Base-by-base conservation (phyloP, 2,797 vertebrate genomes). In the Trachurus trachurus region DNA sequence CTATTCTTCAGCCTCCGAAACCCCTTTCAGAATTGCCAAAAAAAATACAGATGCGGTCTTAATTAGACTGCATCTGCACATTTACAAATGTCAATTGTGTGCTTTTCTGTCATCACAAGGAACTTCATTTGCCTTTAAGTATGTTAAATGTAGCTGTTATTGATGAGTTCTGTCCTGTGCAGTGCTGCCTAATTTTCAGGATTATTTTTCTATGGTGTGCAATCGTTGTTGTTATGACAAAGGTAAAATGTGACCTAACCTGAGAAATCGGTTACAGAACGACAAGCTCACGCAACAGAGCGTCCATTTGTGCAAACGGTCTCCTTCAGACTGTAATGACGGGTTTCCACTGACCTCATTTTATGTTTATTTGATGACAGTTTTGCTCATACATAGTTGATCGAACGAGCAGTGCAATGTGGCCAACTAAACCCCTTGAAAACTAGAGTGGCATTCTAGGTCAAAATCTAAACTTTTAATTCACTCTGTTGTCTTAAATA, bases 211-310 rank as follows among this genome's bases (percentile, higher is more conserved):
- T 76, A 34, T 62, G 21, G 66, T 80, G 88, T 91, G 90, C 88
- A 90, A 92, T 90, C 89, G 57, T 72, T 77, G 71, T 83, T 62
- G 54, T 57, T 71, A 71, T 52, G 49, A 84, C 65, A 63, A 78
- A 72, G 60, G 57, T 66, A 69, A 83, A 83, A 87, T 89, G 76
- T 91, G 84, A 89, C 64, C 15, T 76, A 66, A 80, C 49, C 19
- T 1, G 22, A 77, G 59, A 67, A 57, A 67, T 58, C 16, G 12
- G 29, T 69, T 52, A 73, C 29, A 65, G 59, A 47, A 9, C 71
- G 15, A 57, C 37, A 13, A 42, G 16, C 53, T 73, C 49, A 57
- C 50, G 39, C 60, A 74, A 53, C 9, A 49, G 39, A 52, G 42
- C 47, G 56, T 5, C 57, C 40, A 19, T 15, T 58, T 17, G 1